Evolutionary conservation across 2,113 vertebrate genomes (phyloP), one percentile per base, ranked within the genome.

Genomic region (Microcebus murinus): DNA sequence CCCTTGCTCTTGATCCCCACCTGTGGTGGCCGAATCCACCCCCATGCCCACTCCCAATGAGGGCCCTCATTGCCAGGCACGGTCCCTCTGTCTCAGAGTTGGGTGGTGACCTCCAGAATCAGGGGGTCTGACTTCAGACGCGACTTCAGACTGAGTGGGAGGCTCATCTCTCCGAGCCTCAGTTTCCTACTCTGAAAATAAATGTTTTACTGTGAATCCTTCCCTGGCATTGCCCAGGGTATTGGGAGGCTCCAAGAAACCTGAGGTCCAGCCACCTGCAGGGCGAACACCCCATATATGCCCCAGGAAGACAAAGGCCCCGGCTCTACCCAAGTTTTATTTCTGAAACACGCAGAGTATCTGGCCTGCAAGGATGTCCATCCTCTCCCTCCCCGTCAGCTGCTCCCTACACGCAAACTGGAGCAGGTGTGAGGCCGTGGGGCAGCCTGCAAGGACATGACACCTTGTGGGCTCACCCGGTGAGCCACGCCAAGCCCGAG

Each of bases 401-500:
- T 4, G 65, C 79, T 59, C 61, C 61, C 29, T 8, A 17, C 67
- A 15, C 27, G 59, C 48, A 0, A 21, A 6, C 6, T 6, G 34
- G 59, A 39, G 59, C 25, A 12, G 68, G 36, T 2, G 48, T 7
- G 76, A 45, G 50, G 73, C 76, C 55, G 31, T 1, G 11, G 29
- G 59, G 48, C 34, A 68, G 39, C 45, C 36, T 8, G 12, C 9
- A 20, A 31, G 61, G 36, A 59, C 5, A 29, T 1, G 1, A 1
- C 8, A 1, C 12, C 50, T 2, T 5, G 21, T 1, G 1, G 5
- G 23, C 17, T 65, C 25, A 20, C 55, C 31, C 23, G 17, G 4
- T 7, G 18, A 48, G 39, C 50, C 4, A 2, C 0, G 0, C 34
- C 4, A 12, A 29, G 34, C 52, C 71, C 1, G 45, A 18, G 4